Base-by-base conservation (phyloP, 2,113 vertebrate genomes). In the Furnarius figulus region DNA sequence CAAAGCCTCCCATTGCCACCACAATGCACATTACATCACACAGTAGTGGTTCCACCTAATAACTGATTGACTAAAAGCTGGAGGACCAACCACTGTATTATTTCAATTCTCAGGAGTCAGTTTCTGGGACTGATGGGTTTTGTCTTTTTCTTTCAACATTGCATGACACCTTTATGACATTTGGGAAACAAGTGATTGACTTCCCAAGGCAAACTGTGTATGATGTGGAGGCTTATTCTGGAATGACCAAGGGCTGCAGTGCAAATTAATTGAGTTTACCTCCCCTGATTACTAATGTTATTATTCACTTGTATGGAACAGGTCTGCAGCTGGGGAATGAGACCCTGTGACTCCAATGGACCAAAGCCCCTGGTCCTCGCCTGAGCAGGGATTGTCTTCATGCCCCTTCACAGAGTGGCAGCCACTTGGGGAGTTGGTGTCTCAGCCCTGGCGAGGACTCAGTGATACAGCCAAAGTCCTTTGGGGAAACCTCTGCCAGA, bases 161-260 rank as follows among this genome's bases (percentile, higher is more conserved):
- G 8, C 0, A 0, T 53, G 68, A 18, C 20, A 13, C 9, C 9
- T 73, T 37, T 42, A 37, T 7, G 23, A 10, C 10, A 27, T 14
- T 37, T 55, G 35, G 76, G 56, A 75, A 40, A 40, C 18, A 14
- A 55, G 25, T 22, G 35, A 18, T 8, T n/a, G 25, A 55, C 8
- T 17, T 83, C 20, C 25, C 33, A 8, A 5, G 17, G 39, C 47
- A 44, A 31, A 35, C 4, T n/a, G 5, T 7, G 1, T 63, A 2
- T 24, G 52, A 52, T 2, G 10, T 37, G 5, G 22, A 78, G 37
- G 31, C 9, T 3, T 5, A 27, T 23, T 14, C 19, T 71, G 62
- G 28, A 35, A 22, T 75, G 30, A 67, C 12, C 31, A 23, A 50
- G 12, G 40, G 28, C 39, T 91, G 30, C 37, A 62, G 61, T 63